Conservation (phyloP, 2,113 vertebrate species). For the Cyanoderma ruficeps region DNA sequence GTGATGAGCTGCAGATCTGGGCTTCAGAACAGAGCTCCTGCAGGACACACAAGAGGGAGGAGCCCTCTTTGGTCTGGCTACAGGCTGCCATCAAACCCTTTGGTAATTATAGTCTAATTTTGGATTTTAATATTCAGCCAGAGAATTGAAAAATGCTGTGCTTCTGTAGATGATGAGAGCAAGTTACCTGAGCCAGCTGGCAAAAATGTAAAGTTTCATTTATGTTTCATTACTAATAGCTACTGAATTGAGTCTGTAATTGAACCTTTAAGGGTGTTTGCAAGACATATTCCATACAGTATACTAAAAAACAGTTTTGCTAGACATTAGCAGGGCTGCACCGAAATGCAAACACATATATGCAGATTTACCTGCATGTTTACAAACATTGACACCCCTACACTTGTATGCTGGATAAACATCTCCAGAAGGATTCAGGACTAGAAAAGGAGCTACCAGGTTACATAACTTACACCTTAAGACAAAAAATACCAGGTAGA, state of each 20-base stretch:
- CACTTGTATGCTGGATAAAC: background rate
- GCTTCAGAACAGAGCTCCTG: background rate
- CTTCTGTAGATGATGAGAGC: slow-evolving; percentile 45
- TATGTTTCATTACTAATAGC: slow-evolving; percentile 31
- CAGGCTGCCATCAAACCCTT: background rate
- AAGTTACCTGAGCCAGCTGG: slow-evolving; percentile 57
- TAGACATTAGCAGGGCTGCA: background rate
- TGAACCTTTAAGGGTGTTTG: slow-evolving; percentile 8
- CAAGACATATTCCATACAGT: background rate
- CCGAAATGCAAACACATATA: background rate
- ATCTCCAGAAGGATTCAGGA: background rate
- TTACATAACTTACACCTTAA: background rate
- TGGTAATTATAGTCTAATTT: background rate
- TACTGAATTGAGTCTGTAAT: slow-evolving; percentile 27
- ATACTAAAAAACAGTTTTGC: background rate
- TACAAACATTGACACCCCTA: background rate
- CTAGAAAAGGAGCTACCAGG: background rate
- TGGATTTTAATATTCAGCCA: slow-evolving; percentile 30
- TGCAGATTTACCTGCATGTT: background rate
- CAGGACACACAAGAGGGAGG: background rate
- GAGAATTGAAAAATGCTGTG: slow-evolving; percentile 36
- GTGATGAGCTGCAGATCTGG: background rate
- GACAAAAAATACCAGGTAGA: background rate
- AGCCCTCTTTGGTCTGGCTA: background rate
- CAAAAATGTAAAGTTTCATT: slow-evolving; percentile 35